A percentile compares a stretch with the other conserved stretches of the same genome.
phyloP scores from a whole-genome alignment of 2,888 invertebrate genomes.

The Pseudococcus longispinus region DNA sequence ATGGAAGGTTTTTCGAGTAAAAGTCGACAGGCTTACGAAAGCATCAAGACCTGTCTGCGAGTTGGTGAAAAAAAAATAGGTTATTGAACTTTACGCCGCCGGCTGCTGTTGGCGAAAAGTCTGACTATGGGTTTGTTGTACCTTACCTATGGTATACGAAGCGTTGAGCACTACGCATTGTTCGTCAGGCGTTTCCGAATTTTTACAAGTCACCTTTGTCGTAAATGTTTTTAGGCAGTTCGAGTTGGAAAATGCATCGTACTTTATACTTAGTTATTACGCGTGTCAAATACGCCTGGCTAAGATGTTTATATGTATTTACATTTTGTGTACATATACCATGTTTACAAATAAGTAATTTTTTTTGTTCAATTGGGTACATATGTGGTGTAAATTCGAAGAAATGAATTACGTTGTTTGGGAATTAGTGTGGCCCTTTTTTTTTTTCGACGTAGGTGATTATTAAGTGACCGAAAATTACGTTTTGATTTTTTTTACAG shows the following conservation, averaged over 20 bases:
- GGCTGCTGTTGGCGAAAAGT: not conserved
- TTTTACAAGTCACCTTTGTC: not conserved
- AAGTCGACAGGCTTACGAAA: not conserved
- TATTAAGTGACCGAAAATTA: too few relatives aligned
- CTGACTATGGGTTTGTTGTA: not conserved
- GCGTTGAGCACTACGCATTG: not conserved
- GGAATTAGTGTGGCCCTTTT: too few relatives aligned
- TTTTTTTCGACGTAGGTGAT: too few relatives aligned
- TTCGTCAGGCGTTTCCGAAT: not conserved
- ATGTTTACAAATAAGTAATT: not conserved
- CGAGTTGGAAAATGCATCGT: not conserved
- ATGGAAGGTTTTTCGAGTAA: not conserved
- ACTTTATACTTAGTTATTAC: not conserved
- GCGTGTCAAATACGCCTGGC: not conserved
- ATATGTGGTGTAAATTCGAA: not conserved
- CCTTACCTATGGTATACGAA: not conserved
- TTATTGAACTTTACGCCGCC: conserved; percentile 14
- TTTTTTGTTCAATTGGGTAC: not conserved
- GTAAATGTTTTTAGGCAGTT: not conserved
- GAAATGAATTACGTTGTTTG: not conserved
- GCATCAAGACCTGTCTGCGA: conserved; percentile 23
- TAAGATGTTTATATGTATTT: not conserved
- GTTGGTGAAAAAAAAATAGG: not conserved
- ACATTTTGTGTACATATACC: not conserved
- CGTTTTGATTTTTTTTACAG: too few relatives aligned